Evolutionary conservation across 1,140 invertebrate species (phyloP), one percentile per base, ranked within the genome.

Genomic region (Idris sp.): DNA sequence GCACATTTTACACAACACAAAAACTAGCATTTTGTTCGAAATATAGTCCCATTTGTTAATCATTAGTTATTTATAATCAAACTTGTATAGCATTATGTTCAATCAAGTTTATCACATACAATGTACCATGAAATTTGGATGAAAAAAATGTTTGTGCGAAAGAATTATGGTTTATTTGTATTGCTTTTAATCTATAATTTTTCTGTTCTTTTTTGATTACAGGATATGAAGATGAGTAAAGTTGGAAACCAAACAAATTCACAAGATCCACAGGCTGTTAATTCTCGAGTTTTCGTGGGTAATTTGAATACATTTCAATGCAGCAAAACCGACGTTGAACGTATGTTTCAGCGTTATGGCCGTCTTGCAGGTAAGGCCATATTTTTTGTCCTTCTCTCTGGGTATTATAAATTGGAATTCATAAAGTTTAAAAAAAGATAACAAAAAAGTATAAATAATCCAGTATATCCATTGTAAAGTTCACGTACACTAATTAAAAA

Each of bases 301-400:
- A 96, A 96, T 88, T 90, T 96, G 79, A 96, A 96, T 89, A 96
- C 95, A 78, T 94, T 95, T 89, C 93, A 94, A 83, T 93, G 95
- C 81, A 93, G 91, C 79, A 96, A 96, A 88, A 95, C 94, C 71
- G 94, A 96, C 87, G 93, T 96, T 38, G 94, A 96, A 82, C 89
- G 92, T 72, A 95, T 96, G 90, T 96, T 96, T 86, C 92, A 94
- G 79, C 89, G 93, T 78, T 96, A 96, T 85, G 95, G 95, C 30
- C 89, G 93, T 51, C 90, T 96, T 51, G 93, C 93, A 74, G 95
- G 93, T 94, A 84, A 89, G 85, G 79, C 13, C 30, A 40, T 41
- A 22, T 30, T 49, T 62, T 56, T 36, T 35, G 9, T 28, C n/a
- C n/a, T 28, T 48, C 15, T 36, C 41, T 44, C 46, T 11, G 46